Evolutionary conservation across 2,888 invertebrate species (phyloP), one percentile per base, ranked within the genome.

Genomic region (Orthonychiurus folsomi): DNA sequence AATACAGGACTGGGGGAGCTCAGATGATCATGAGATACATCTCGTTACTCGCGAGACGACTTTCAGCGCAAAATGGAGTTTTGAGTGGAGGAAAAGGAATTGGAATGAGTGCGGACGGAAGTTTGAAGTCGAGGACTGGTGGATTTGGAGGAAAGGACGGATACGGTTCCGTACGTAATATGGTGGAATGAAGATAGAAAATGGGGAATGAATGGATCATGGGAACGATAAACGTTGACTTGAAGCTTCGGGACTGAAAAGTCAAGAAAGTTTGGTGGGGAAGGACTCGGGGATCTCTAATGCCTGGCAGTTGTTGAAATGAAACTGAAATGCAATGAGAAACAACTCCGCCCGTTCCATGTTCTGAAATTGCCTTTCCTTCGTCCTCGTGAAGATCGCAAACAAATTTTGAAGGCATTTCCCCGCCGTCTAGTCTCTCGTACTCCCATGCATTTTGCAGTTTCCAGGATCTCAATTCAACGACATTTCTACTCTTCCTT

Each of bases 301-400:
- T n/a, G n/a, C 12, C 56, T 3, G 24, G 3, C 3, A 21, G 56
- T 56, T 26, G 56, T 24, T 56, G 56, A 15, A 20, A 25, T 57
- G 57, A 59, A 60, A 59, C 52, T 62, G 64, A 58, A 64, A 52
- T 52, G 52, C 5, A 23, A 52, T 20, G 24, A 59, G 63, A 63
- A 65, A 64, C 60, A 63, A 63, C 58, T 68, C 70, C 71, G 59
- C 71, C 71, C 66, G 61, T 71, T 71, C 64, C 69, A 60, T 71
- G 71, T 71, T 67, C 53, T 63, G 59, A 67, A 66, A 70, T 68
- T 70, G 66, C 63, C 64, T 64, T 62, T 66, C 53, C 52, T 59
- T 24, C 47, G 21, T 56, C 18, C 48, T 27, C 48, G 5, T n/a
- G 58, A 37, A 58, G 48, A 63, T 50, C 56, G 63, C 61, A 63